Percentiles rank a stretch among this genome's conserved stretches.
Evolutionary conservation across 2,113 vertebrate genomes (phyloP).

Genomic region (Callionymus lyra): DNA sequence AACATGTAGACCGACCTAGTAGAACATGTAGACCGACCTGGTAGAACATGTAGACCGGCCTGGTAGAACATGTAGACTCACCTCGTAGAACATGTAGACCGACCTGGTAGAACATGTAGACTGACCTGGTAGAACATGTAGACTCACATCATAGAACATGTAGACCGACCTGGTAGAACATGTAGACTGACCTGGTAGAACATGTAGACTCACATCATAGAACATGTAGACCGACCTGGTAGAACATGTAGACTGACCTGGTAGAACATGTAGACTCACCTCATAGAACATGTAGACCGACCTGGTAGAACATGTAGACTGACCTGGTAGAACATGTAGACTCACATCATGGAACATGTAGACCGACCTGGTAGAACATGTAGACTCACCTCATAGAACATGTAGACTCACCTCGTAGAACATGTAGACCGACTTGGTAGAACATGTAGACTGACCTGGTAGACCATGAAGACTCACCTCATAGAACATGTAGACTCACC

Average conservation of each 20-base stretch:
- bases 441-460: constrained; percentile 61
- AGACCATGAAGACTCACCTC: too few relatives aligned
- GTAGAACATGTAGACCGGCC: constrained; percentile 53
- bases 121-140: constrained; percentile 70
- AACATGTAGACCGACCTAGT: constrained; percentile 67
- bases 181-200: constrained; percentile 60
- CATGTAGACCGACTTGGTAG: constrained; percentile 64
- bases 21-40: constrained; percentile 62
- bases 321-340: too few relatives aligned
- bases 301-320: constrained; percentile 67
- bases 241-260: constrained; percentile 58
- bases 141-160: constrained; percentile 45
- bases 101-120: too few relatives aligned
- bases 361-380: constrained; percentile 32
- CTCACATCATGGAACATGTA: constrained; percentile 70
- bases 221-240: constrained; percentile 67
- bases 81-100: constrained; percentile 67
- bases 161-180: constrained; percentile 66
- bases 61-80: constrained; percentile 29
- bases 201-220: constrained; percentile 54
- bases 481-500: constrained; percentile 49
- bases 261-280: constrained; percentile 63
- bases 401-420: constrained; percentile 68
- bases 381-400: constrained; percentile 66
- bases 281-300: constrained; percentile 29